Evolutionary conservation across 2,888 invertebrate genomes (phyloP).

Genomic region (Ctenicera cuprea): DNA sequence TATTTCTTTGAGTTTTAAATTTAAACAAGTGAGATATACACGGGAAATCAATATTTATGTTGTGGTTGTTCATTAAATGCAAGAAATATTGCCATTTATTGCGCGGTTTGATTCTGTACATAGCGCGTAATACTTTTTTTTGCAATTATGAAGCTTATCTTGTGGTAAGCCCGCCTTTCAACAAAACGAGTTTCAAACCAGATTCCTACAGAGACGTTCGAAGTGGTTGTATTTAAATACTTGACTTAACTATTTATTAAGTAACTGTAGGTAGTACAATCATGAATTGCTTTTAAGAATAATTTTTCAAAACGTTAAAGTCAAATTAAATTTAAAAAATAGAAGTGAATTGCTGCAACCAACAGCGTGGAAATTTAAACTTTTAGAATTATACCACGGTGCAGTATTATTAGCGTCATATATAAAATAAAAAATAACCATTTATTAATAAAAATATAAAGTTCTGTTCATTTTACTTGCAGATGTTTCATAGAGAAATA

Average conservation of each 20-base stretch:
- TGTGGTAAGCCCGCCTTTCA: conserved; percentile 35
- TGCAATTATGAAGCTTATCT: conserved; percentile 34
- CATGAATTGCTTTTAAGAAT: background rate
- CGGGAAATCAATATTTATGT: conserved; percentile 31
- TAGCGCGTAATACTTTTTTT: conserved; percentile 27
- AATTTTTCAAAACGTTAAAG: background rate
- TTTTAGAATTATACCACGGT: no score
- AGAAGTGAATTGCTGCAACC: no score
- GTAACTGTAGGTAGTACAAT: background rate
- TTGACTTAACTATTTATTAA: conserved; percentile 13
- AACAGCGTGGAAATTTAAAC: no score
- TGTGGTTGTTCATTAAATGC: conserved; percentile 32
- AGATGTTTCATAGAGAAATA: background rate
- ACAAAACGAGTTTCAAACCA: conserved; percentile 39
- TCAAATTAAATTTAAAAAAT: no score
- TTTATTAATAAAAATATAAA: no score
- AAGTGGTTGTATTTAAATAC: conserved; percentile 22
- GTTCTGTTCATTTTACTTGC: no score
- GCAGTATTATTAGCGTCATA: no score
- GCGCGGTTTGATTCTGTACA: conserved; percentile 32
- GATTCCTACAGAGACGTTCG: conserved; percentile 43
- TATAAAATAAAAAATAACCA: no score
- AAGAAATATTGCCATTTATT: conserved; percentile 35
- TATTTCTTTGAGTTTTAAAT: conserved; percentile 1
- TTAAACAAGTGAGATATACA: conserved; percentile 34